A percentile compares a stretch with the other conserved stretches of the same genome.
Evolutionary conservation across 2,797 vertebrate genomes (phyloP).

Genomic region (Crenuchus spilurus): DNA sequence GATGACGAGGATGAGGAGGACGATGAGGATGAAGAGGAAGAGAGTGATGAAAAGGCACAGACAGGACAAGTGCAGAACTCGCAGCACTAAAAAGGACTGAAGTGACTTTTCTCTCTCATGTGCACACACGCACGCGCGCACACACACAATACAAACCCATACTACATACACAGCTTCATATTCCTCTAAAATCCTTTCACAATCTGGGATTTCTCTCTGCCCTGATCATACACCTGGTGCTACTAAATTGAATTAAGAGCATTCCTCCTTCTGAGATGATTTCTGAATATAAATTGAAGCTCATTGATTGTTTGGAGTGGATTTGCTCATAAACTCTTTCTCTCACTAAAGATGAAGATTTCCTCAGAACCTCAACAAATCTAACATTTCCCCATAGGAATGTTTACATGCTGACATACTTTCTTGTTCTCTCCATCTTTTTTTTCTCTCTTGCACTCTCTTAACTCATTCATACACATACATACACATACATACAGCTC

Average conservation of each 20-base stretch:
- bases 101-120: conserved; percentile 17
- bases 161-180: background rate
- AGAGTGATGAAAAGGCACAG: conserved; percentile 62
- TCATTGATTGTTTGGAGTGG: no score
- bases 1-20: conserved; percentile 71
- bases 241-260: conserved; percentile 15
- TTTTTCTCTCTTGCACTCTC: background rate
- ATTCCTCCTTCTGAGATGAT: background rate
- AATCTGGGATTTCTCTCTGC: background rate
- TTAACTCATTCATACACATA: conserved; percentile 3
- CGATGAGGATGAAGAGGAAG: conserved; percentile 75
- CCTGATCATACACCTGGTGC: conserved; percentile 22
- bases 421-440: no score
- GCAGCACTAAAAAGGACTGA: conserved; percentile 67
- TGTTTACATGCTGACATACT: conserved; percentile 12
- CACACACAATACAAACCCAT: conserved; percentile 9
- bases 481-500: conserved; percentile 37
- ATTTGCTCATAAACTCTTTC: no score
- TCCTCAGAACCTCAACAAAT: background rate
- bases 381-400: background rate
- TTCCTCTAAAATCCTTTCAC: conserved; percentile 30
- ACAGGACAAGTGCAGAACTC: conserved; percentile 72
- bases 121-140: background rate
- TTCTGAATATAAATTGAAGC: background rate
- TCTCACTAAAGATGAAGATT: background rate